Evolutionary conservation across 2,888 invertebrate species (phyloP).

Genomic region (Galeopsomyia nigrocyanea): DNA sequence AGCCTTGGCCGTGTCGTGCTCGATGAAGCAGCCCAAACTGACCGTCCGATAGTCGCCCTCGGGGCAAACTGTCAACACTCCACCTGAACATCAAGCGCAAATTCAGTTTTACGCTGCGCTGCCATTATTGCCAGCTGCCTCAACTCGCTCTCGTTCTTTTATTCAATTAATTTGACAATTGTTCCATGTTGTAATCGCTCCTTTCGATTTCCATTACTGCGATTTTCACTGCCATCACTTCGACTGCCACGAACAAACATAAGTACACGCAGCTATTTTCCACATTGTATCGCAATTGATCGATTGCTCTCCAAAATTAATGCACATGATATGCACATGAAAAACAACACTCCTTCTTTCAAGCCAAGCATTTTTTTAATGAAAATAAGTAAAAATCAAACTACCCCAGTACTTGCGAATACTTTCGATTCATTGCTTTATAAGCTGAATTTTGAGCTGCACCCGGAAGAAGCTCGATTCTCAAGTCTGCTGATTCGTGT

Average conservation of each 20-base stretch:
- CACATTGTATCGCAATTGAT: background rate
- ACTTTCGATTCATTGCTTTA: too few relatives aligned
- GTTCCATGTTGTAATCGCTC: background rate
- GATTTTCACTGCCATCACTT: slow-evolving; percentile 35
- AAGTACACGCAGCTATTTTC: slow-evolving; percentile 25
- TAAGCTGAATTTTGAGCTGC: too few relatives aligned
- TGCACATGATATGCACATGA: background rate
- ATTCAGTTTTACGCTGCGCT: too few relatives aligned
- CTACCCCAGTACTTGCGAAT: too few relatives aligned
- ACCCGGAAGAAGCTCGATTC: too few relatives aligned
- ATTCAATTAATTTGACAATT: background rate
- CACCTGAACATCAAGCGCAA: slow-evolving; percentile 21
- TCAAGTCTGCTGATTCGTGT: too few relatives aligned
- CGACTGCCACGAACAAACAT: slow-evolving; percentile 34
- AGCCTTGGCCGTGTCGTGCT: slow-evolving; percentile 53
- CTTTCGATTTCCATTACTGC: slow-evolving; percentile 13
- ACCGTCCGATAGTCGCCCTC: slow-evolving; percentile 44
- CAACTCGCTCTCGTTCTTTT: background rate
- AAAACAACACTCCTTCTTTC: slow-evolving; percentile 8
- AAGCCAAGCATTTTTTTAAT: too few relatives aligned
- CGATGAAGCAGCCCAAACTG: slow-evolving; percentile 51
- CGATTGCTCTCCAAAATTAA: slow-evolving; percentile 11
- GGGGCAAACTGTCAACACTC: slow-evolving; percentile 49
- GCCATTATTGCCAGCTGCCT: too few relatives aligned
- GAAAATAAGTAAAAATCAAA: too few relatives aligned